A percentile compares a stretch with the other conserved stretches of the same genome.
These are phyloP conservation scores for Amphipoea lucens DNA, from an alignment of 2,888 invertebrate species.

Conservation along the genomic window DNA sequence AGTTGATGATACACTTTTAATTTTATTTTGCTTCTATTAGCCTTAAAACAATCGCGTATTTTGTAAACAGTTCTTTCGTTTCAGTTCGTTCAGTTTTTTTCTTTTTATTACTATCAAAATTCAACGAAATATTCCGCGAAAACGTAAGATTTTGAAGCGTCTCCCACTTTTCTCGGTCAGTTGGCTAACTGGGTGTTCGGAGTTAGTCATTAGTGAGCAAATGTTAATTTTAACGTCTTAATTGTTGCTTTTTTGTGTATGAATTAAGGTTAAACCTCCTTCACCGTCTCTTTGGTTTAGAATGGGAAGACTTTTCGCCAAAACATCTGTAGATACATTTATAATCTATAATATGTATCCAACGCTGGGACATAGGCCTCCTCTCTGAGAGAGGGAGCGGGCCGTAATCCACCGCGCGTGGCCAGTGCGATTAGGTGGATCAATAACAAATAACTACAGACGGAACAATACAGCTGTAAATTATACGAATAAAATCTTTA, in stretches of 20 bases:
- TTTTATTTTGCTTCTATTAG: background rate
- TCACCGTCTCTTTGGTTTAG: constrained; percentile 21
- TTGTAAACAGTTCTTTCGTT: background rate
- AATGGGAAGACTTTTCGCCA: background rate
- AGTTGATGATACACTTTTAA: too few relatives aligned
- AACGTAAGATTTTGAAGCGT: constrained; percentile 38
- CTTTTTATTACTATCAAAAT: constrained; percentile 10
- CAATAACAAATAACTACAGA: too few relatives aligned
- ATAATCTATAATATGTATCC: background rate
- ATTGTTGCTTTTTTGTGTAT: constrained; percentile 63
- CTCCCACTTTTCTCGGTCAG: constrained; percentile 71
- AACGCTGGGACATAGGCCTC: background rate
- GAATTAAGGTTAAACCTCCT: constrained; percentile 67
- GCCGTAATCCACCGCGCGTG: background rate
- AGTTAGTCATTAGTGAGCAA: constrained; percentile 61
- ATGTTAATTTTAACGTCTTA: constrained; percentile 70
- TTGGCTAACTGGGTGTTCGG: constrained; percentile 66
- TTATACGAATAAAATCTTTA: too few relatives aligned
- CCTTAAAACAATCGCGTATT: background rate
- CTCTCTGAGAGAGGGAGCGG: background rate
- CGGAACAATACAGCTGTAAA: too few relatives aligned
- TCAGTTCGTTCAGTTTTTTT: too few relatives aligned
- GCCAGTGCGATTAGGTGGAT: too few relatives aligned
- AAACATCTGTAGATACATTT: background rate
- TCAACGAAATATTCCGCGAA: constrained; percentile 37